Base-by-base conservation (phyloP, 2,113 vertebrate genomes). In the Ia io region DNA sequence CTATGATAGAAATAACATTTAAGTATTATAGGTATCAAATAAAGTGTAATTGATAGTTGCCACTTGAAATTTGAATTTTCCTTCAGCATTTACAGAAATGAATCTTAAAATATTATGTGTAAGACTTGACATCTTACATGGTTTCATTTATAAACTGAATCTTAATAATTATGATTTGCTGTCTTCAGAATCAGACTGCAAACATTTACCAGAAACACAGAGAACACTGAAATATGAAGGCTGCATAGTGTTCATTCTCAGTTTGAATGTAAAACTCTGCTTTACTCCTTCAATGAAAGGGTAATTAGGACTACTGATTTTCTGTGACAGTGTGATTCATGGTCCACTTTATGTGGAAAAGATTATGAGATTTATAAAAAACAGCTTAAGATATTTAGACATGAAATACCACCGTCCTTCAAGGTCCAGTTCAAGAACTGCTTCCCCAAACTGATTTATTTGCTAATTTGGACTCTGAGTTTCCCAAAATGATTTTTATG, bases 181-280 rank as follows among this genome's bases (percentile, higher is more conserved):
- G 10, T 86, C 74, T 92, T 96, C 51, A 91, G n/a, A 90, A 85
- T 79, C 28, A 74, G 13, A 71, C 3, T 88, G 56, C 82, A 92
- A 20, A 59, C 32, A 18, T 93, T 90, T 87, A 67, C 73, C 28
- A 91, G 63, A 59, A 92, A 92, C 93, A 69, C n/a, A 84, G 79
- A 65, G 44, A 84, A 9, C 49, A 63, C 4, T 94, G 65, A 47
- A 80, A 73, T 51, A 63, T 71, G 7, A 22, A 77, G 9, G 20
- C 47, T 80, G 12, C 32, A 32, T 80, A 44, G 25, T 82, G 22
- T 84, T 90, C 12, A 7, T 80, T 95, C 84, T 94, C 35, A 59
- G 53, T 82, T 69, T 70, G 61, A 88, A 93, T 92, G 71, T 76
- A 92, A 86, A 93, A 77, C 18, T 51, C 42, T 56, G 9, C 22